Evolutionary conservation across 1,140 invertebrate genomes (phyloP).

Genomic region (Capitella teleta): DNA sequence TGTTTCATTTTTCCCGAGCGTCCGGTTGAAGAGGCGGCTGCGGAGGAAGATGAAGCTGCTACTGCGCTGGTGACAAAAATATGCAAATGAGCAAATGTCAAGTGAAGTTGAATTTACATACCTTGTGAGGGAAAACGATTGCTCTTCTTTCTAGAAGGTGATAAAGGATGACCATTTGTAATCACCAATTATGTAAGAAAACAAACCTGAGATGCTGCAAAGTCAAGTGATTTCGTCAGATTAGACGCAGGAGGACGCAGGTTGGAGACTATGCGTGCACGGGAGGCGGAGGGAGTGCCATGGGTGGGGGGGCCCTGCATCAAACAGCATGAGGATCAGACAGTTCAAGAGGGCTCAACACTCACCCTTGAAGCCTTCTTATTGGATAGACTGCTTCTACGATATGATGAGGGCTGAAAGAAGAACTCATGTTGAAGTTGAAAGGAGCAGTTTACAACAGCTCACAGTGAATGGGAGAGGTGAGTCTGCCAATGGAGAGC

Average conservation of each 20-base stretch:
- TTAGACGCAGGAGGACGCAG: too few relatives aligned
- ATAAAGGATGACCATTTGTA: too few relatives aligned
- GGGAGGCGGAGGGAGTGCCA: not conserved
- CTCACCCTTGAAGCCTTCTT: not conserved
- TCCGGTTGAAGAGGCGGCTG: not conserved
- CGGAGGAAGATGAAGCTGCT: not conserved
- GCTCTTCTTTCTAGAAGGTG: too few relatives aligned
- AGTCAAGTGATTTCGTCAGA: too few relatives aligned
- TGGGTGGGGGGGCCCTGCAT: not conserved
- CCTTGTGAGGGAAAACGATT: not conserved
- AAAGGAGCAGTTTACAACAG: not conserved
- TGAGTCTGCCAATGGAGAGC: conserved; percentile 11
- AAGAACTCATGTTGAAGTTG: not conserved
- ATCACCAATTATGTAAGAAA: too few relatives aligned
- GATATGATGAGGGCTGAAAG: not conserved
- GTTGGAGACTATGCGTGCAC: too few relatives aligned
- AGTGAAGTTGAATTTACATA: too few relatives aligned
- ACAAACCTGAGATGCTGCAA: too few relatives aligned
- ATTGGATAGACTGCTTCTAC: not conserved
- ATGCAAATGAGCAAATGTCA: too few relatives aligned
- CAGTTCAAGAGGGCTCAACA: not conserved
- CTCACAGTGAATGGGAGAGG: conserved; percentile 15
- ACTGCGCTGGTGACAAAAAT: not conserved
- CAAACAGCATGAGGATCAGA: not conserved
- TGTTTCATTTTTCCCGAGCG: conserved; percentile 17